Evolutionary conservation across 2,797 vertebrate species (phyloP), one percentile per base, ranked within the genome.

Genomic region (Hypotaenidia okinawae): DNA sequence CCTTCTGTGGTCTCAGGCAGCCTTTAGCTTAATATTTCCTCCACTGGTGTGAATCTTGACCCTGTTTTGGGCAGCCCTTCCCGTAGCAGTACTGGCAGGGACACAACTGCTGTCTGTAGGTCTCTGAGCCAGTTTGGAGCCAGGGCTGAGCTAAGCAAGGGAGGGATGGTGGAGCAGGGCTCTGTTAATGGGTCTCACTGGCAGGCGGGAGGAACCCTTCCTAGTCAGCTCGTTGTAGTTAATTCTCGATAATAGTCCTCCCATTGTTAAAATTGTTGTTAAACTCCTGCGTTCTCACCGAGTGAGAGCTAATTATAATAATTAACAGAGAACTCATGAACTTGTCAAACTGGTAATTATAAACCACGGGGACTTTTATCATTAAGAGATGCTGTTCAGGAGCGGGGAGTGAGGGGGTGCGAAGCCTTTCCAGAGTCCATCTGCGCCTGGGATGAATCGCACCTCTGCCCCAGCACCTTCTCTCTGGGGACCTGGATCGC

Each of bases 271-370:
- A 97, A 97, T 96, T 98, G 96, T 97, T 97, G 98, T 97, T 97
- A 95, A 97, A 97, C 97, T 97, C 96, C 96, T n/a, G 95, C 97
- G 87, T 97, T 96, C 96, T 88, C 90, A 68, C 95, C 15, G 94
- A 98, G 97, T 47, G 83, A 98, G 97, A 98, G 97, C 96, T 98
- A 98, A 98, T 98, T 98, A 98, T 96, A 97, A 98, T 98, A 98
- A 98, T 98, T 98, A 98, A 98, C 97, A 97, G 97, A 96, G 97
- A 98, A 98, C 98, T 97, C 94, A 43, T 97, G 98, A 98, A 98
- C 98, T 98, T 98, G 98, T 98, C 98, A 98, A 98, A 98, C 97
- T 97, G 96, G 97, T 98, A 98, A 98, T 98, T 98, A 98, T 95
- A 97, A 98, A 96, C 97, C 89, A 35, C 54, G 5, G 98, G 97